Evolutionary conservation across 2,113 vertebrate genomes (phyloP), one percentile per base, ranked within the genome.

Genomic region (Pica pica): DNA sequence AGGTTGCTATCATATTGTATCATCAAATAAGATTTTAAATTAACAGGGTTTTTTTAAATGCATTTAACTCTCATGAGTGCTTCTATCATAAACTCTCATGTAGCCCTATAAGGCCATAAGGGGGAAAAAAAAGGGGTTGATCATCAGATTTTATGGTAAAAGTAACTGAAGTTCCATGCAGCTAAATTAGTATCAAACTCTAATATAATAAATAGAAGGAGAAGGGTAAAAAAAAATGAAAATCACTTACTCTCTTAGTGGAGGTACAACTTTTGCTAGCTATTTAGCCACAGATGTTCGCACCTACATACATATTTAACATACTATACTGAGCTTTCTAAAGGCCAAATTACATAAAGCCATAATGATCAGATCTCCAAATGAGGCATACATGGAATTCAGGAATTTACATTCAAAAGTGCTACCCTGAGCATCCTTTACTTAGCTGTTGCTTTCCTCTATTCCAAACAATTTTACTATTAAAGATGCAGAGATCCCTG

Each of bases 81-180:
- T 68, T 91, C 64, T 35, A 79, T 44, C 31, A 27, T 61, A 59
- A 87, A 22, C 8, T 56, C n/a, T 47, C 37, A 74, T 6, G 24
- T 9, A 74, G 31, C 16, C 23, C 47, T 80, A 0, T 3, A 65
- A 77, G 2, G 12, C 37, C 22, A 3, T 24, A 16, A n/a, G 7
- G 6, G 4, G 4, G 11, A 3, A 0, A 4, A 16, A 37, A 30
- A 24, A 42, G 15, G 2, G 7, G 5, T 1, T 31, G 35, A 55
- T 76, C 3, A 75, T 44, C 20, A 42, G 10, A 24, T 13, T 89
- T 44, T 64, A 47, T 68, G 46, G 61, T 60, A 65, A 35, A 90
- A 84, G 7, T 30, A 75, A 50, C 14, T 44, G 16, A 83, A 88
- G 15, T n/a, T n/a, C 55, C 26, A 65, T 15, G 21, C 15, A 86